Evolutionary conservation across 2,113 vertebrate species (phyloP), one percentile per base, ranked within the genome.

Genomic region (Arenaria interpres): DNA sequence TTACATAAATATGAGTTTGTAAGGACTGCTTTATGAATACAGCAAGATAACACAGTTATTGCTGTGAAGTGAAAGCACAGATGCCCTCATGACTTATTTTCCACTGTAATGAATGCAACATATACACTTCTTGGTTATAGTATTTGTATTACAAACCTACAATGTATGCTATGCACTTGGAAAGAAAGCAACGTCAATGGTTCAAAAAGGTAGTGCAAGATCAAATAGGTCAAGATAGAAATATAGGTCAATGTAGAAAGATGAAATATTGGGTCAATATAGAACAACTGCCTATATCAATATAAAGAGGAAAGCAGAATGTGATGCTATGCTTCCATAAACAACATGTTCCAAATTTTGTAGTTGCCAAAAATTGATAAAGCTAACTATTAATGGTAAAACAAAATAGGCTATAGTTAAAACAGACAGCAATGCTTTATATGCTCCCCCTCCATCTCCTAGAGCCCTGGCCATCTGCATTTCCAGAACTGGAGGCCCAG

Each of bases 1-100:
- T 89, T 88, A 41, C 54, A 85, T 88, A 76, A 72, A 91, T 85
- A 85, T 32, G 27, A 7, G 15, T 54, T 88, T 82, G 41, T 39
- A 94, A 78, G 22, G 43, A 81, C 60, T 80, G 41, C 46, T 87
- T 67, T 86, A 18, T 57, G 28, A 66, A 74, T 32, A 85, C 15
- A 74, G 72, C 11, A 51, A 68, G 67, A 62, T 41, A 79, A 66
- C 14, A 5, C 0, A 93, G 50, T 67, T 89, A 91, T 89, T 9
- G 20, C 30, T 69, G 32, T 53, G 35, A 76, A 86, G 41, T 33
- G 13, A 84, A 92, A 93, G 28, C 56, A 86, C 9, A 72, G 63
- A 51, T 69, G 32, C 15, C 19, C 6, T 84, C 32, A 54, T 14
- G 4, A 64, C 27, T 83, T 73, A 59, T 19, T 68, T 93, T 60